Evolutionary conservation across 2,888 invertebrate genomes (phyloP), one percentile per base, ranked within the genome.

Genomic region (Mamestra brassicae): DNA sequence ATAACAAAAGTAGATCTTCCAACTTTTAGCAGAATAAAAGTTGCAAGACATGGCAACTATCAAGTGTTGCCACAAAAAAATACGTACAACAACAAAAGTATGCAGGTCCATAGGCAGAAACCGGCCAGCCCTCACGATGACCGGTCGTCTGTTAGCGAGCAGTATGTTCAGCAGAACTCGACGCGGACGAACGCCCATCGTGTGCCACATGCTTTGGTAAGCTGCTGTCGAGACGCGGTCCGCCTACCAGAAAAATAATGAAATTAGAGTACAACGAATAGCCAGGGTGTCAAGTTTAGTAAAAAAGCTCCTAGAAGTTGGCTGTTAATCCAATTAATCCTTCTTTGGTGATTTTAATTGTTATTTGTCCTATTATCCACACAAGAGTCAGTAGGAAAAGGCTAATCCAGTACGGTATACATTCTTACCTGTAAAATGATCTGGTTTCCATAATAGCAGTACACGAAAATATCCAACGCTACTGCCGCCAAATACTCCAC

Each of bases 381-480:
- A 13, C 13, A 47, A 47, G 4, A 15, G 13, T 4, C 47, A 11
- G 47, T 11, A 47, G 13, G 47, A 15, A 4, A 4, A 15, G 13
- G 47, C 47, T 13, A 4, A 13, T 13, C 47, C 47, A 13, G 13
- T 13, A 47, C 38, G 3, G 3, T 26, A 26, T 13, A 11, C 4
- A 7, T 52, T 57, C 42, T 67, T 87, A 94, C 96, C 93, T 96
- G 96, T 68, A 93, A 84, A 65, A 94, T 96, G 3, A 96, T 94
- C 88, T 95, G 95, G 70, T 94, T 94, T 34, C 96, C 96, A 71
- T 92, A 95, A 78, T 94, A 95, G 78, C 96, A 96, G 77, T 96
- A 96, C 4, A 96, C 91, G 57, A 93, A 96, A 7, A 93, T 95
- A n/a, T 96, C 96, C 76, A 96, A 84, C 0, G 94, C 93, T 0